Conservation (phyloP, 2,888 invertebrate genomes). For the Ditula angustiorana region DNA sequence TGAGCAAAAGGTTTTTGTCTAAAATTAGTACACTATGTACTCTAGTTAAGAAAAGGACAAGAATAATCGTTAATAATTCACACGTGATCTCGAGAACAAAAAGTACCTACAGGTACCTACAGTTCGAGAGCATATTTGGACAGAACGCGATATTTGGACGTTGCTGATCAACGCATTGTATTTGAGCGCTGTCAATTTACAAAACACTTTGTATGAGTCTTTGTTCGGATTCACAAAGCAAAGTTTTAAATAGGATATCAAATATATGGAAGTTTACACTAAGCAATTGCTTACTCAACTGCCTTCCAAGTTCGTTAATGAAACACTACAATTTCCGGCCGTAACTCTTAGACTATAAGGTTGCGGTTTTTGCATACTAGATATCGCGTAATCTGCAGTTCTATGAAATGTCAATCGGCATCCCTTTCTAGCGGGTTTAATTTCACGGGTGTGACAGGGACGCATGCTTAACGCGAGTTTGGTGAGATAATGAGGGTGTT, state of each 20-base stretch:
- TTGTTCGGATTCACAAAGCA: not conserved
- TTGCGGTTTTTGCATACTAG: slow-evolving; percentile 11
- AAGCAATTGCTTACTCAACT: not conserved
- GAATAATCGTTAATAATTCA: no score
- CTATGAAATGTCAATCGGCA: not conserved
- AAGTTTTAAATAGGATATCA: not conserved
- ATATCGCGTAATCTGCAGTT: slow-evolving; percentile 5
- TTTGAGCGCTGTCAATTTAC: no score
- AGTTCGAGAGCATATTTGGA: no score
- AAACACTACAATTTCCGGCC: not conserved
- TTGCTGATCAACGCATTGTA: no score
- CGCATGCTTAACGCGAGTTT: slow-evolving; percentile 31
- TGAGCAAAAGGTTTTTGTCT: no score
- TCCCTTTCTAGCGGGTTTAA: not conserved
- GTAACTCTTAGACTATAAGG: not conserved
- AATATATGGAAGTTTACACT: not conserved
- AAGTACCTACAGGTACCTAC: no score
- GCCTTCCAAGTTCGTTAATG: not conserved
- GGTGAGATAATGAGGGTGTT: slow-evolving; percentile 30
- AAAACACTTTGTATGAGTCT: not conserved
- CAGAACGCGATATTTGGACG: no score
- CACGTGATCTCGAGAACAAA: no score
- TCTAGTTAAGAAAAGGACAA: no score
- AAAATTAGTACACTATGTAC: no score
- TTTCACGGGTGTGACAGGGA: slow-evolving; percentile 7